Base-by-base conservation (phyloP, 2,888 invertebrate genomes). In the Phalera bucephala region DNA sequence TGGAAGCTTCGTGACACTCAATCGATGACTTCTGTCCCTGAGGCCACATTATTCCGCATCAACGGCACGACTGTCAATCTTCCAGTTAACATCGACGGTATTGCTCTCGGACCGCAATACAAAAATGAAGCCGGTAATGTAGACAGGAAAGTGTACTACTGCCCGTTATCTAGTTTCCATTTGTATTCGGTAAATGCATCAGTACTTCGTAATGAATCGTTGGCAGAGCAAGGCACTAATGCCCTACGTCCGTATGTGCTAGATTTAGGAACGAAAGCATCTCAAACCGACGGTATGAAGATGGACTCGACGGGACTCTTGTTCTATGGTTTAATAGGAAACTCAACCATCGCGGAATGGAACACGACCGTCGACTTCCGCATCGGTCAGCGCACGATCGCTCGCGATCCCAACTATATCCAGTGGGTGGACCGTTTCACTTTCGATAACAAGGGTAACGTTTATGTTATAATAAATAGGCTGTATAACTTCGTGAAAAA, bases 341-440 rank as follows among this genome's bases (percentile, higher is more conserved):
- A 93, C 58, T 93, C 93, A 45, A 93, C 93, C 12, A 91, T 95
- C 31, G 92, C 92, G 8, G 92, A 91, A 76, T 95, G 95, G 94
- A 93, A 95, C 70, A 91, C 92, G 0, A 90, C 87, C 14, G 72
- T 83, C 13, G 82, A 91, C 26, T 92, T 93, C 61, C 85, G 84
- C 28, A 80, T 80, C 37, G 92, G 92, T 12, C 93, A 93, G 69
- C 90, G 91, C 25, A 89, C 93, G 14, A 92, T 95, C 41, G 92
- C 93, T 2, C 91, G 92, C 52, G 94, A 95, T 69, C 87, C 91
- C 27, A 91, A 89, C 39, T 92, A 91, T 59, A 91, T 94, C 49
- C 94, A 95, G 70, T 95, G 95, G 95, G 91, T 93, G 0, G 94
- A 93, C 63, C 91, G 93, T 2, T 94, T 94, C 68, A 90, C 92